Evolutionary conservation across 2,888 invertebrate genomes (phyloP).

Genomic region (Philopedon plagiatum): DNA sequence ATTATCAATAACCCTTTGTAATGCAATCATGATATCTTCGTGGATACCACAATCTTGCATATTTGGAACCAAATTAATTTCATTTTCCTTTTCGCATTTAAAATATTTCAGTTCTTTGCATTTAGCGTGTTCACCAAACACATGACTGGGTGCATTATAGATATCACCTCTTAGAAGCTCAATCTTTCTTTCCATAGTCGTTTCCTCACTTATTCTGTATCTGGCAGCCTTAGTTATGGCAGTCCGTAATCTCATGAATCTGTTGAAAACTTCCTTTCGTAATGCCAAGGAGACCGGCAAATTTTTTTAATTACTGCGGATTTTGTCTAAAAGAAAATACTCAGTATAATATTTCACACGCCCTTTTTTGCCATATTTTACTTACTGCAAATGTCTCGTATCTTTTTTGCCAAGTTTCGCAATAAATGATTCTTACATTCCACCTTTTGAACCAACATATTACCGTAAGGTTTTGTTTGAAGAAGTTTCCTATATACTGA

Average conservation of each 20-base stretch:
- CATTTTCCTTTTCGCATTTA: conserved; percentile 18
- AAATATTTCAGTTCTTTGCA: conserved; percentile 29
- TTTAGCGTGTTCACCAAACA: conserved; percentile 56
- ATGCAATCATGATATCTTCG: conserved; percentile 12
- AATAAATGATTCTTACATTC: no score
- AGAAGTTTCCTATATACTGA: no score
- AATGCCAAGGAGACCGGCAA: neutral
- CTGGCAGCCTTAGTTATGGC: neutral
- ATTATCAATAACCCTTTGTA: conserved; percentile 11
- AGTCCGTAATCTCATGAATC: neutral
- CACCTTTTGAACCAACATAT: no score
- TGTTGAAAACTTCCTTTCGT: neutral
- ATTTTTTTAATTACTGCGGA: neutral
- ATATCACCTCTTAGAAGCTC: conserved; percentile 43
- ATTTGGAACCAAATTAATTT: conserved; percentile 3
- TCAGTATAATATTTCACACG: no score
- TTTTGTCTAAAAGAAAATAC: no score
- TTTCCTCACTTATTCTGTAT: conserved; percentile 6
- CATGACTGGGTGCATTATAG: conserved; percentile 55
- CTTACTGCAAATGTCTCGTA: no score
- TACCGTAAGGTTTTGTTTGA: no score
- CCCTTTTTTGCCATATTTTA: no score
- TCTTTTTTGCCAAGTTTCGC: no score
- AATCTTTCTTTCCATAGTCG: conserved; percentile 9
- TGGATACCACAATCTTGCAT: conserved; percentile 53